phyloP scores from a whole-genome alignment of 2,113 vertebrate genomes.

The Galemys pyrenaicus region DNA sequence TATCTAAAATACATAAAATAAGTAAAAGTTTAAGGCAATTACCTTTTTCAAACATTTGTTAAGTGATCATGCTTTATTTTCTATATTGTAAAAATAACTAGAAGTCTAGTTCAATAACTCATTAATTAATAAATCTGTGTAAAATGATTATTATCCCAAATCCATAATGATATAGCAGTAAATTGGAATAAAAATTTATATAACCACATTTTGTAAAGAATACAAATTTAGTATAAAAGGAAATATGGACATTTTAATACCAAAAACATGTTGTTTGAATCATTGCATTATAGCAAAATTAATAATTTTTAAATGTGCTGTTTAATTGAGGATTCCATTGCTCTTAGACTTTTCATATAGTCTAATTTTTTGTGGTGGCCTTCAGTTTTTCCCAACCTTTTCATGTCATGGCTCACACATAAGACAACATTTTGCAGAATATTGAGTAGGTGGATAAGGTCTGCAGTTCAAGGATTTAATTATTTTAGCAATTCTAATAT shows the following conservation, averaged over 20 bases:
- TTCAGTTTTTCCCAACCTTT: not conserved
- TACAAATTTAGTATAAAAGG: not conserved
- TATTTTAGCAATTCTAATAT: not conserved
- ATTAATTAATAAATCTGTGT: not conserved
- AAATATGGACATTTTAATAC: not conserved
- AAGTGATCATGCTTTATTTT: not conserved
- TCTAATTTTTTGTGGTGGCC: not conserved
- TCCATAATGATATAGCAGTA: not conserved
- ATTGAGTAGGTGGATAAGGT: too few relatives aligned
- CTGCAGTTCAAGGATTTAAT: not conserved
- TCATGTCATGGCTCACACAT: not conserved
- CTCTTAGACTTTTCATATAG: not conserved
- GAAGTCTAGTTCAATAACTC: not conserved
- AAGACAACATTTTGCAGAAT: not conserved
- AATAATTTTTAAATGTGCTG: not conserved
- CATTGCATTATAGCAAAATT: not conserved
- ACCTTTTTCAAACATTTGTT: not conserved
- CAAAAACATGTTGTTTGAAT: not conserved
- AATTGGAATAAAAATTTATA: not conserved
- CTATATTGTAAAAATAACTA: not conserved
- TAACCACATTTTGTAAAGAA: not conserved
- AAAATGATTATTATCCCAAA: not conserved
- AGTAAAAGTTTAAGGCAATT: not conserved
- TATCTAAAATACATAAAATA: not conserved
- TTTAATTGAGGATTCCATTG: not conserved